Evolutionary conservation across 2,113 vertebrate genomes (phyloP).

Genomic region (Brachirus orientalis): DNA sequence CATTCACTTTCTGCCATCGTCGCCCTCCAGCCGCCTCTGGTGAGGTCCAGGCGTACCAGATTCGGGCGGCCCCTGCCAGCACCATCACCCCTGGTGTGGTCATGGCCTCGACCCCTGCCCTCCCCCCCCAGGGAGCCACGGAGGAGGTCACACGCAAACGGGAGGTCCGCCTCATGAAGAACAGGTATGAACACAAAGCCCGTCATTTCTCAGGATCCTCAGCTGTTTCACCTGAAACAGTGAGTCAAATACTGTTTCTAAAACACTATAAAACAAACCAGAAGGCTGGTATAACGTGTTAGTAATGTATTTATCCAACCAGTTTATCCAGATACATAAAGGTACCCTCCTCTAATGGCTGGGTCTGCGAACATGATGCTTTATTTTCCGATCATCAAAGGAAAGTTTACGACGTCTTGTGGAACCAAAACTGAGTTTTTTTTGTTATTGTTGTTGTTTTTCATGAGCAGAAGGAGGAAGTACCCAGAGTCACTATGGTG

Average conservation of each 20-base stretch:
- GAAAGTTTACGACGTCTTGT: too few relatives aligned
- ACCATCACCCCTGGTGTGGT: constrained; percentile 93
- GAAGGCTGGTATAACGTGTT: background rate
- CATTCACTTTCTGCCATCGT: background rate
- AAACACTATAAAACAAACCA: too few relatives aligned
- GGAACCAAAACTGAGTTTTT: too few relatives aligned
- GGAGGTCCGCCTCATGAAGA: constrained; percentile 98
- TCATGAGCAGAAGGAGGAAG: too few relatives aligned
- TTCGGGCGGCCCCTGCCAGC: constrained; percentile 90
- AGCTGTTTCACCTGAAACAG: background rate
- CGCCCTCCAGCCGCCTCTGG: constrained; percentile 89
- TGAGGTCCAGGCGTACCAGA: constrained; percentile 97
- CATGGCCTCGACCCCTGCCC: constrained; percentile 93
- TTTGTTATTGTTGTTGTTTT: too few relatives aligned
- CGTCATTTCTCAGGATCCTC: background rate
- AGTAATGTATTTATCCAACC: background rate
- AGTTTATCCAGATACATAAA: too few relatives aligned
- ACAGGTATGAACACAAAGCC: constrained; percentile 83
- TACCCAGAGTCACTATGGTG: too few relatives aligned
- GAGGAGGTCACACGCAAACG: constrained; percentile 95
- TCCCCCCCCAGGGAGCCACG: constrained; percentile 87
- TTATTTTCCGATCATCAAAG: too few relatives aligned
- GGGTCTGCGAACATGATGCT: too few relatives aligned
- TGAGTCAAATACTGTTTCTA: background rate
- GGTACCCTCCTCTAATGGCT: too few relatives aligned